These are phyloP conservation scores for Clistopyga incitator DNA, from an alignment of 2,888 invertebrate species.

Conservation along the genomic window DNA sequence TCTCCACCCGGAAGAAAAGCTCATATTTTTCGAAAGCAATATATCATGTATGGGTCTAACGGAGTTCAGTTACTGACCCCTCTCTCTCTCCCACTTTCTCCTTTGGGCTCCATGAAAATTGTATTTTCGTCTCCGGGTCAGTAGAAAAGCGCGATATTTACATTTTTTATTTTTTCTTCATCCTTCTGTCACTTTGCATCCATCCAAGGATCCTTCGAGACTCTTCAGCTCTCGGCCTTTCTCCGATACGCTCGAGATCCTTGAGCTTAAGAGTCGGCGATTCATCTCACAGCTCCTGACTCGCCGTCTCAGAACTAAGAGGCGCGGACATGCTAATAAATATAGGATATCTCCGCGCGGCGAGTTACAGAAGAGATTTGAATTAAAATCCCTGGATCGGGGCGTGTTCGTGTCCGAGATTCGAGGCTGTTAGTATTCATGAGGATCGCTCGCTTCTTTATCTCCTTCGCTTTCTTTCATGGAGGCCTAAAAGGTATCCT, in stretches of 20 bases:
- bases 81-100: slow-evolving; percentile 30
- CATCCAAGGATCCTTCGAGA: neutral
- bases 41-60: slow-evolving; percentile 57
- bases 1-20: slow-evolving; percentile 29
- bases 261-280: slow-evolving; percentile 12
- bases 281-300: slow-evolving; percentile 12
- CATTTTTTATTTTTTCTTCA: slow-evolving; percentile 41
- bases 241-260: slow-evolving; percentile 9
- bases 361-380: slow-evolving; percentile 58
- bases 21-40: slow-evolving; percentile 54
- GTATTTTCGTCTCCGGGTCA: slow-evolving; percentile 54
- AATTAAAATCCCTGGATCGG: slow-evolving; percentile 63
- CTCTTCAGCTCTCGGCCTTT: slow-evolving; percentile 11
- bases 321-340: slow-evolving; percentile 62
- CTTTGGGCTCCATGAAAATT: slow-evolving; percentile 58
- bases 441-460: slow-evolving; percentile 53
- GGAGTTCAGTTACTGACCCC: slow-evolving; percentile 56
- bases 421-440: slow-evolving; percentile 65
- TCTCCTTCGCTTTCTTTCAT: slow-evolving; percentile 15
- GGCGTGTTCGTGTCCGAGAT: slow-evolving; percentile 61
- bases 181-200: slow-evolving; percentile 25
- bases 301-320: slow-evolving; percentile 49
- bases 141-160: slow-evolving; percentile 40
- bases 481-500: neutral
- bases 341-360: slow-evolving; percentile 52